phyloP scores from a whole-genome alignment of 1,140 invertebrate species.

The Pachyrhynchus sulphureomaculatus region DNA sequence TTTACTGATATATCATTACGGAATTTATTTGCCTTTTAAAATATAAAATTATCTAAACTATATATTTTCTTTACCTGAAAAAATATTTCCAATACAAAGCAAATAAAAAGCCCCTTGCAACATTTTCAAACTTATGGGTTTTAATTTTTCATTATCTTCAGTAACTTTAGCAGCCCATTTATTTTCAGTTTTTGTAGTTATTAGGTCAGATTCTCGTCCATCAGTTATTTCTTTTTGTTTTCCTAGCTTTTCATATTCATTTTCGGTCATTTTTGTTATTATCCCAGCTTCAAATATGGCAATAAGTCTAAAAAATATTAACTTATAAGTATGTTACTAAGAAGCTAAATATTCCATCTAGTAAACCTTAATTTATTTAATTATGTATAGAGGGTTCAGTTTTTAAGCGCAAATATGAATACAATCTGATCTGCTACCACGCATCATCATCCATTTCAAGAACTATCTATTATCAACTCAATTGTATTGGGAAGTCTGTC shows the following conservation, averaged over 20 bases:
- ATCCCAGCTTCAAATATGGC: conserved; percentile 71
- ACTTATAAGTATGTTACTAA: too few species aligned
- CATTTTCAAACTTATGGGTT: conserved; percentile 64
- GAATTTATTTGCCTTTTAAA: too few species aligned
- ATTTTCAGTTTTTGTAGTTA: conserved; percentile 41
- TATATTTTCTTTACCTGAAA: conserved; percentile 58
- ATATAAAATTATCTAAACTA: too few species aligned
- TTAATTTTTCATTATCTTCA: conserved; percentile 51
- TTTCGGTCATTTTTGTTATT: conserved; percentile 67
- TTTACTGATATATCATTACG: too few species aligned
- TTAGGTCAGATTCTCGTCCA: conserved; percentile 44
- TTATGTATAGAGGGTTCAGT: too few species aligned
- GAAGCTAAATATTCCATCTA: too few species aligned
- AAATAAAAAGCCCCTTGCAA: conserved; percentile 67
- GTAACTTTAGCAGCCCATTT: conserved; percentile 38
- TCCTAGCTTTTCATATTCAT: conserved; percentile 66
- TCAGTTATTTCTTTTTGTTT: conserved; percentile 54
- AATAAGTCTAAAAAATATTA: conserved; percentile 61
- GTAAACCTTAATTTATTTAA: not conserved
- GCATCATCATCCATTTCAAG: too few species aligned
- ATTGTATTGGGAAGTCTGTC: too few species aligned
- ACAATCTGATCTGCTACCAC: too few species aligned
- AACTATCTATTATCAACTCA: too few species aligned
- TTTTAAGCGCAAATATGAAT: too few species aligned
- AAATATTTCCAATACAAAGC: conserved; percentile 58